Conservation (phyloP, 1,140 invertebrate genomes). For the Stratiolaelaps scimitus region DNA sequence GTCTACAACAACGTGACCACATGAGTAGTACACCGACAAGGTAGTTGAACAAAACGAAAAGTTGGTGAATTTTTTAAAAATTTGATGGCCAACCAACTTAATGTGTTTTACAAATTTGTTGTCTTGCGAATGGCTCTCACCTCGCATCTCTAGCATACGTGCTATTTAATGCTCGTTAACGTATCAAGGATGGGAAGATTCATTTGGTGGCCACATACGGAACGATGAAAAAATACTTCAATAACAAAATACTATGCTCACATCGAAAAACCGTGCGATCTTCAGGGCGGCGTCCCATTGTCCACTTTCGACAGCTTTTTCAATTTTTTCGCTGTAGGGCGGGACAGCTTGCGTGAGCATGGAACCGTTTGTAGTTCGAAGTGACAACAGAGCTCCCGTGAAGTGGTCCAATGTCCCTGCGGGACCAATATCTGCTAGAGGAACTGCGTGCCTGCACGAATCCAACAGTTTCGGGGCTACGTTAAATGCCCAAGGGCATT, state of each 20-base stretch:
- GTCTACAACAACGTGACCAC: background rate
- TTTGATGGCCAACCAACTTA: too few relatives aligned
- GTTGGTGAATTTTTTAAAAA: too few relatives aligned
- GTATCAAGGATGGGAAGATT: too few relatives aligned
- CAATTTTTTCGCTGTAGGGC: conserved; percentile 24
- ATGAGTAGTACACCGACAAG: background rate
- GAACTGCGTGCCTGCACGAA: background rate
- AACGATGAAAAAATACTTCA: too few relatives aligned
- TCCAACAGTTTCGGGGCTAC: conserved; percentile 11
- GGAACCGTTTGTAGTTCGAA: background rate
- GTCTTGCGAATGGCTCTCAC: too few relatives aligned
- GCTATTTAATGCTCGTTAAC: too few relatives aligned
- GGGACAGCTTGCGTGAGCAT: background rate
- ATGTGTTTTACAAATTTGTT: too few relatives aligned
- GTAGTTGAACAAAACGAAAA: too few relatives aligned
- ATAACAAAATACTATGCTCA: conserved; percentile 1
- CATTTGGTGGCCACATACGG: too few relatives aligned
- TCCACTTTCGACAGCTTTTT: background rate
- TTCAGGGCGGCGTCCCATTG: conserved; percentile 14
- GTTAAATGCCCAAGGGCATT: conserved; percentile 19
- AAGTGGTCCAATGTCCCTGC: background rate
- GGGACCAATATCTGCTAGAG: background rate
- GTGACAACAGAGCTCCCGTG: background rate
- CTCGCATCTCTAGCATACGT: too few relatives aligned
- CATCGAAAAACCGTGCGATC: conserved; percentile 12